phyloP scores from a whole-genome alignment of 1,140 invertebrate species.

The Schlechtendalia chinensis region DNA sequence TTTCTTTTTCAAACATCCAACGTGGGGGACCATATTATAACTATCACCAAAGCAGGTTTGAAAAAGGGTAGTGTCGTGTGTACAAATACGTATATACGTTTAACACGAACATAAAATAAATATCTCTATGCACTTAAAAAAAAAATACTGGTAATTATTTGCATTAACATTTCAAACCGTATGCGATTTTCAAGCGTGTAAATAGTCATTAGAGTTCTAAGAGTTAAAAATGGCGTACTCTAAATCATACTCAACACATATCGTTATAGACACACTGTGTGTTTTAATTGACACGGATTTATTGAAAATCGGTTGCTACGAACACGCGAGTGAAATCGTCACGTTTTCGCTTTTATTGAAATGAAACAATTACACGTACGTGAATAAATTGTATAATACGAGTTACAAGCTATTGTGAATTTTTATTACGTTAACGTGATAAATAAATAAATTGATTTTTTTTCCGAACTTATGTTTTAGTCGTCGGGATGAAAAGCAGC shows the following conservation, averaged over 20 bases:
- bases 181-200: too few species aligned
- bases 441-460: not conserved
- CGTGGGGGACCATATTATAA: not conserved
- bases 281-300: not conserved
- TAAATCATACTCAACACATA: not conserved
- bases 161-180: not conserved
- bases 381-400: too few species aligned
- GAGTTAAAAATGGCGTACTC: too few species aligned
- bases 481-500: constrained; percentile 39
- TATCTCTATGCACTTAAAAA: not conserved
- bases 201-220: too few species aligned
- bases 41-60: constrained; percentile 6
- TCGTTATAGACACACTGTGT: not conserved
- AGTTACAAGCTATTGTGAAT: too few species aligned
- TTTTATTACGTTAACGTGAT: too few species aligned
- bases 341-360: constrained; percentile 23
- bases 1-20: constrained; percentile 32
- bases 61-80: constrained; percentile 3
- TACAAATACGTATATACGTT: not conserved
- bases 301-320: not conserved
- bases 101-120: not conserved
- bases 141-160: not conserved
- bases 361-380: not conserved
- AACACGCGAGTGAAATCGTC: constrained; percentile 3
- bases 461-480: too few species aligned